Evolutionary conservation across 2,888 invertebrate species (phyloP), one percentile per base, ranked within the genome.

Genomic region (Eupeodes luniger): DNA sequence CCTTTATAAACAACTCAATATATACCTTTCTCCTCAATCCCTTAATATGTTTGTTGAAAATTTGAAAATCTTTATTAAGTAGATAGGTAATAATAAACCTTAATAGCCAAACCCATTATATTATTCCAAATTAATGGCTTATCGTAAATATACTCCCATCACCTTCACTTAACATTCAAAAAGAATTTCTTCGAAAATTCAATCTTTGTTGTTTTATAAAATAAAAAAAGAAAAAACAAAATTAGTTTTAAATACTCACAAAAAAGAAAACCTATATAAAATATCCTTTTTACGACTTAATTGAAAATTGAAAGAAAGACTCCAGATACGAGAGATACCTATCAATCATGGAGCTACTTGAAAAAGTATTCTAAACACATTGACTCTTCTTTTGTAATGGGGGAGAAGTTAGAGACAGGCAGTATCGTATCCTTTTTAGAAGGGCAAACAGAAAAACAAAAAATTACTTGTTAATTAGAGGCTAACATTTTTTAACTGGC

Each of bases 401-500:
- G 5, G 27, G 4, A 16, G 12, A 4, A 9, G 12, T 44, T 27
- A 27, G 27, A 27, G 27, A 27, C 27, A 19, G 40, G 40, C 9
- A 40, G 40, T 40, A 40, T 40, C 40, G 6, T 36, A 27, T 59
- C 59, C 44, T 7, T 27, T 49, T 49, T 0, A 47, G 47, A 34
- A 59, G 59, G 44, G 10, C 44, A 47, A 59, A 69, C 12, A 47
- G 14, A 61, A 11, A 49, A 49, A 40, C 40, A 70, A 70, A 53
- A 59, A 72, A 59, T 14, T 72, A 27, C 72, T 72, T 72, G 72
- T 72, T 72, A 72, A 72, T 72, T 72, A 72, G 72, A 72, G 72
- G 47, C 72, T 34, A 59, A 59, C 59, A 47, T 83, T 72, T 75
- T 80, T 81, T 77, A 81, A 84, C 80, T 87, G 76, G 72, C 80